A percentile compares a stretch with the other conserved stretches of the same genome.
Evolutionary conservation across 2,888 invertebrate genomes (phyloP).

Genomic region (Hymenopus coronatus): DNA sequence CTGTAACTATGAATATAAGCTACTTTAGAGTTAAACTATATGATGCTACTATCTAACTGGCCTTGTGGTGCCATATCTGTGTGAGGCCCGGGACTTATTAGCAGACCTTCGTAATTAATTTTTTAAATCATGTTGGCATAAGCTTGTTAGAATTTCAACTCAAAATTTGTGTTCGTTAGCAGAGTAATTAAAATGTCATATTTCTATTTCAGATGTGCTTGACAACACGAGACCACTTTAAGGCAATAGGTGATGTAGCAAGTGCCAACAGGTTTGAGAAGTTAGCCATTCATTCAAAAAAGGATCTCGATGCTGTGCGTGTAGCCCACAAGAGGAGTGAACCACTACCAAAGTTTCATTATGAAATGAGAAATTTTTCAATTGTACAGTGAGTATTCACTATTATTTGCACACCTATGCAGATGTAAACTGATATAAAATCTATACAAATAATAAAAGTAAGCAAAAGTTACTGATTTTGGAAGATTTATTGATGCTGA

Average conservation of each 20-base stretch:
- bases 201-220: constrained; percentile 65
- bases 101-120: too few relatives aligned
- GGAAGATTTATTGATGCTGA: too few relatives aligned
- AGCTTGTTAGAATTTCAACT: not conserved
- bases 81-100: too few relatives aligned
- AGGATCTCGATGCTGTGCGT: constrained; percentile 82
- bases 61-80: too few relatives aligned
- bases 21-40: too few relatives aligned
- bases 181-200: not conserved
- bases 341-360: constrained; percentile 81
- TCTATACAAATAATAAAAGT: too few relatives aligned
- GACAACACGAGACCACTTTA: constrained; percentile 82
- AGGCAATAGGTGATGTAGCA: constrained; percentile 84
- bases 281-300: constrained; percentile 75
- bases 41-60: too few relatives aligned
- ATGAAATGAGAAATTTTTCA: constrained; percentile 84
- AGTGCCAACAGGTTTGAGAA: constrained; percentile 89
- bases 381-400: constrained; percentile 70
- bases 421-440: too few relatives aligned
- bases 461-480: too few relatives aligned
- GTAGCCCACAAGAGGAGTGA: constrained; percentile 53
- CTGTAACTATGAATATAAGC: too few relatives aligned
- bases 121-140: not conserved
- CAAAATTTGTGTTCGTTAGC: not conserved
- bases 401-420: too few relatives aligned